Conservation (phyloP, 64 coral and sea anemone species). For the Cladopsammia gracilis region DNA sequence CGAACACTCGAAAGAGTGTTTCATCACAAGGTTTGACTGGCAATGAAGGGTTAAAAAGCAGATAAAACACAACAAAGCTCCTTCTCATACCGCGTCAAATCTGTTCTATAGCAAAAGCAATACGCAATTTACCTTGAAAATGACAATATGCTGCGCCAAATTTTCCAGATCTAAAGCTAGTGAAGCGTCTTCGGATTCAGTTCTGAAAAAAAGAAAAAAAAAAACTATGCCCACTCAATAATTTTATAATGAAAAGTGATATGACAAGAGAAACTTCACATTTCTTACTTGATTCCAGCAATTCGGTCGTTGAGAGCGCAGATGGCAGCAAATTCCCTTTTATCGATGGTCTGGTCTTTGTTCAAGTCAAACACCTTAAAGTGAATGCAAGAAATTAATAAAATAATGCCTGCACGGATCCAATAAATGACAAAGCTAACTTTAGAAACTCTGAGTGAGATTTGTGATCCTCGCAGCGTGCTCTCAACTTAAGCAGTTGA, state of each 20-base stretch:
- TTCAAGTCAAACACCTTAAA: slow-evolving; percentile 98
- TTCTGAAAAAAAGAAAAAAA: slow-evolving; percentile 55
- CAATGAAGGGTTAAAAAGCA: no score
- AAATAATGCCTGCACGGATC: no score
- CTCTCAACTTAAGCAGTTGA: no score
- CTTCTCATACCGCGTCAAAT: no score
- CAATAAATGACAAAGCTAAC: no score
- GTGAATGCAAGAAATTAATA: background rate
- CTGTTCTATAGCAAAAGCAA: no score
- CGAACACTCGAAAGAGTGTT: no score
- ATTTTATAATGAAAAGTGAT: no score
- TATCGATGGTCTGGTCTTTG: slow-evolving; percentile 92
- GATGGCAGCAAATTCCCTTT: slow-evolving; percentile 94
- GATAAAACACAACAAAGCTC: no score
- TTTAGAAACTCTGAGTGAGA: no score
- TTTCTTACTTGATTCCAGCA: slow-evolving; percentile 78
- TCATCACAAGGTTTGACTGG: no score
- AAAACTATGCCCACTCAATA: background rate
- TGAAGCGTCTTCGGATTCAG: slow-evolving; percentile 86
- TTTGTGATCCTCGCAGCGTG: no score
- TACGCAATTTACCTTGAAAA: slow-evolving; percentile 83
- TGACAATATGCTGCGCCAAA: slow-evolving; percentile 93
- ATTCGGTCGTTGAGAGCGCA: slow-evolving; percentile 97
- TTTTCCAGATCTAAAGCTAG: slow-evolving; percentile 82
- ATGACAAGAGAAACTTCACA: background rate